Conservation (phyloP, 2,113 vertebrate species). For the Amphiprion percula region DNA sequence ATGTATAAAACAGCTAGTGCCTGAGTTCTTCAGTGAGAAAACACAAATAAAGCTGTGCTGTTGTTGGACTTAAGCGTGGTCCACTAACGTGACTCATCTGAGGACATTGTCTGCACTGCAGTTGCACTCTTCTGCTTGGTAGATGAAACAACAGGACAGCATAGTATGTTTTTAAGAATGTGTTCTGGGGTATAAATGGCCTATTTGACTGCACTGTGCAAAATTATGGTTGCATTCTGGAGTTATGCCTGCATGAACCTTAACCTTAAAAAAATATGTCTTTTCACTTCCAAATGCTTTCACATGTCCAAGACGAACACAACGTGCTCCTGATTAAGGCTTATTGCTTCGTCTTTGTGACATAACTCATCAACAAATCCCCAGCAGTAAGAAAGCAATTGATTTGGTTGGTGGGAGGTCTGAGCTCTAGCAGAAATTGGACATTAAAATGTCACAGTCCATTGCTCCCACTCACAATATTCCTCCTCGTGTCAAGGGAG, state of each 20-base stretch:
- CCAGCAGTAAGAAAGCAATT: constrained; percentile 67
- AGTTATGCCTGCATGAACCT: not conserved
- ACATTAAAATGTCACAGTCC: constrained; percentile 81
- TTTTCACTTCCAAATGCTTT: constrained; percentile 31
- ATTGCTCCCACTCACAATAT: constrained; percentile 72
- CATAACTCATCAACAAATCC: constrained; percentile 71
- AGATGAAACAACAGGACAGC: not conserved
- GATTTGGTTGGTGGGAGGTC: constrained; percentile 75
- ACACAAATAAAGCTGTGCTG: constrained; percentile 2
- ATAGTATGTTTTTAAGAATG: not conserved
- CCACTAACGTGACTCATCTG: not conserved
- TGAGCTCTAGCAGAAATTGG: constrained; percentile 74
- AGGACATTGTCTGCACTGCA: not conserved
- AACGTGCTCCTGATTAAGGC: constrained; percentile 59
- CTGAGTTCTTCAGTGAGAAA: not conserved
- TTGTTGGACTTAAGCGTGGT: not conserved
- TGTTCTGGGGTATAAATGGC: not conserved
- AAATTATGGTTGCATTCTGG: not conserved
- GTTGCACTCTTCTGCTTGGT: not conserved
- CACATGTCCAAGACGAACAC: constrained; percentile 23
- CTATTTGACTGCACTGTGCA: not conserved
- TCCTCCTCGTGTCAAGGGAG: constrained; percentile 58
- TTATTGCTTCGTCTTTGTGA: constrained; percentile 56
- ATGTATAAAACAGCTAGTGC: constrained; percentile 10
- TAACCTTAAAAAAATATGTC: not conserved